Evolutionary conservation across 2,797 vertebrate species (phyloP), one percentile per base, ranked within the genome.

Genomic region (Carapus acus): DNA sequence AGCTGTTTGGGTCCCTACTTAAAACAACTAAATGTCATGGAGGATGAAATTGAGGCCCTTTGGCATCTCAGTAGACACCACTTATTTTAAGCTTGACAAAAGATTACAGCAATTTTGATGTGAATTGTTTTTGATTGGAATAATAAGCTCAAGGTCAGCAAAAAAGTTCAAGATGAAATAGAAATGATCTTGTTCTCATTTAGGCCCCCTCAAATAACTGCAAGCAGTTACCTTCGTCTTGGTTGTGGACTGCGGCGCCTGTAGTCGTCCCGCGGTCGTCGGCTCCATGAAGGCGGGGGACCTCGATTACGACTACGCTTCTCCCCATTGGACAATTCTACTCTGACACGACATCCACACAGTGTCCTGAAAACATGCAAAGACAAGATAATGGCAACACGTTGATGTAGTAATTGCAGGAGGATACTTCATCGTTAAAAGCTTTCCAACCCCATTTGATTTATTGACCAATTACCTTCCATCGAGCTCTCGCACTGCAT

Each of bases 241-340:
- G 91, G 69, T 6, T 90, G 89, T 22, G 96, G 93, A 82, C 95
- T 99, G 23, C 95, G 91, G 2, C 96, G 90, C 13, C 95, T 67
- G 70, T 96, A 91, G 66, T 99, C 96, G 3, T 99, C 96, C 46
- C 94, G 85, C 43, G 93, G 91, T 7, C 94, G 92, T 15, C 96
- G 88, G 83, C 90, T 90, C 94, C 95, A 96, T 0, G 94, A 93
- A 0, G 94, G 94, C 31, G 94, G 95, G 2, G 93, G 94, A 0
- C 94, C 94, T 1, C 95, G 90, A 75, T 91, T 92, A 47, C 94
- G 88, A 76, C 91, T 94, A 22, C 96, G 90, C 49, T 97, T 98
- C 77, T 98, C 96, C 1, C 95, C 96, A 16, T 92, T 97, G 39
- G 96, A 98, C 54, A 97, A 84, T 67, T 98, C 95, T 68, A 98